These are phyloP conservation scores for Dunckerocampus dactyliophorus DNA, from an alignment of 2,113 vertebrate species.

Conservation along the genomic window DNA sequence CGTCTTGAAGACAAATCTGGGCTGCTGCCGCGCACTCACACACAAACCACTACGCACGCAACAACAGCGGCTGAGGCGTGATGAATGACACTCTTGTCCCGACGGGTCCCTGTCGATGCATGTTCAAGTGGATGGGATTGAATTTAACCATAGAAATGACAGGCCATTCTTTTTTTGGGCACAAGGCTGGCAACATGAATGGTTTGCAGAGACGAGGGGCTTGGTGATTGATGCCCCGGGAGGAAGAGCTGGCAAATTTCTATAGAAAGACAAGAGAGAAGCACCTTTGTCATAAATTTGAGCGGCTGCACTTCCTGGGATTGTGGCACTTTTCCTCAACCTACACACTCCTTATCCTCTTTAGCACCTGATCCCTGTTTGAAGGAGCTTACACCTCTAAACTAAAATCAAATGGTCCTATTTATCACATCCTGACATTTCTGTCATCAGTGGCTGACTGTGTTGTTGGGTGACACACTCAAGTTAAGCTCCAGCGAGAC, in stretches of 20 bases:
- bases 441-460: conserved; percentile 52
- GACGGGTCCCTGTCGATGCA: conserved; percentile 74
- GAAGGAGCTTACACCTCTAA: conserved; percentile 52
- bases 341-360: conserved; percentile 58
- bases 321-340: conserved; percentile 51
- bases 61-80: conserved; percentile 66
- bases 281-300: conserved; percentile 54
- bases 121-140: conserved; percentile 78
- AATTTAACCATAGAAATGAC: conserved; percentile 81
- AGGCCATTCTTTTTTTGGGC: conserved; percentile 72
- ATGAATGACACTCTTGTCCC: conserved; percentile 71
- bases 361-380: conserved; percentile 64
- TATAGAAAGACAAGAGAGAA: conserved; percentile 50
- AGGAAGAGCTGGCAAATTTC: conserved; percentile 50
- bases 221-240: conserved; percentile 70
- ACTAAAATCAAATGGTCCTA: conserved; percentile 50
- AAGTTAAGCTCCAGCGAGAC: conserved; percentile 35
- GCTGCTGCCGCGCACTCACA: conserved; percentile 59
- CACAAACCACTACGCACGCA: conserved; percentile 56
- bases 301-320: conserved; percentile 44
- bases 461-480: conserved; percentile 49
- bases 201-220: conserved; percentile 61
- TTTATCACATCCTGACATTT: conserved; percentile 61
- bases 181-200: conserved; percentile 67
- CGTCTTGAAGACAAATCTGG: conserved; percentile 73